Evolutionary conservation across 2,113 vertebrate genomes (phyloP).

Genomic region (Leuciscus idus): DNA sequence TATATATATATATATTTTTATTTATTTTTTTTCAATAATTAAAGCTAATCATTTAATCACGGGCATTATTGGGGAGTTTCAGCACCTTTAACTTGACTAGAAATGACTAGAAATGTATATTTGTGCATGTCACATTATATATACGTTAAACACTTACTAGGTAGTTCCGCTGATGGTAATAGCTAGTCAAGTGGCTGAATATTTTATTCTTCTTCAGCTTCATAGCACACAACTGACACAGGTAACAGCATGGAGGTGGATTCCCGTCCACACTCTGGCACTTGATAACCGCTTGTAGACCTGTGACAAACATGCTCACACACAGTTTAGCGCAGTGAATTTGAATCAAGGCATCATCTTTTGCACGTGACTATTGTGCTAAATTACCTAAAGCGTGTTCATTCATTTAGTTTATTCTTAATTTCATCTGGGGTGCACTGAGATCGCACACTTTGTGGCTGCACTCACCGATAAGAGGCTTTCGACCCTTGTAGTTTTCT

Average conservation of each 20-base stretch:
- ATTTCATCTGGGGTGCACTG: too few species aligned
- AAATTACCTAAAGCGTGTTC: too few species aligned
- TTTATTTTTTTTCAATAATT: too few species aligned
- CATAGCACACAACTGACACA: constrained; percentile 72
- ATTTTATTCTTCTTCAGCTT: constrained; percentile 59
- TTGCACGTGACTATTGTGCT: background rate
- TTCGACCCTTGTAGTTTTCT: constrained; percentile 45
- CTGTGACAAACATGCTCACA: constrained; percentile 55
- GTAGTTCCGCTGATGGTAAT: constrained; percentile 65
- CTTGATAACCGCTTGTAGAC: constrained; percentile 65
- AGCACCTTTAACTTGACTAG: too few species aligned
- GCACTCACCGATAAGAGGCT: constrained; percentile 66
- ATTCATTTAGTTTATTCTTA: too few species aligned
- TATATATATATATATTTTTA: too few species aligned
- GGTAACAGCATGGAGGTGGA: constrained; percentile 54
- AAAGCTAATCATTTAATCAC: too few species aligned
- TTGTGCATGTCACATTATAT: too few species aligned
- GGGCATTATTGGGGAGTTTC: too few species aligned
- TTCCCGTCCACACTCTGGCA: constrained; percentile 61
- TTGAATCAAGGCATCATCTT: background rate
- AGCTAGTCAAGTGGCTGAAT: constrained; percentile 62
- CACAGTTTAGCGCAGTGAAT: constrained; percentile 33
- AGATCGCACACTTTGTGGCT: background rate
- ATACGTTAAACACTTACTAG: constrained; percentile 59
- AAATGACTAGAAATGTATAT: too few species aligned